Base-by-base conservation (phyloP, 2,888 invertebrate genomes). In the Metacarcinus magister region DNA sequence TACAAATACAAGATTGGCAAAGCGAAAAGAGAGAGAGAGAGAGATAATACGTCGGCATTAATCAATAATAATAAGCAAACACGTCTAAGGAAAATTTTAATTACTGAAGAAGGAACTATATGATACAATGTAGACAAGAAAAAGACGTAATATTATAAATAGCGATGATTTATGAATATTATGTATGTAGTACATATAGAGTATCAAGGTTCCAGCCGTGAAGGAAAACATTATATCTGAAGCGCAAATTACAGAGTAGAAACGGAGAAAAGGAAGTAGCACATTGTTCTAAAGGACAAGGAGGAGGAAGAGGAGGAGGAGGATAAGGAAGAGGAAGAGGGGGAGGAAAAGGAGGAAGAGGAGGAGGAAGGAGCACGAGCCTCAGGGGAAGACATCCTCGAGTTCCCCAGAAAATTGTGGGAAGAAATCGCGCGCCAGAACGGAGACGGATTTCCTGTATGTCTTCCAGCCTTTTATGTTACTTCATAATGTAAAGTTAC, bases 401-500 rank as follows among this genome's bases (percentile, higher is more conserved):
- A 94, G 75, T 75, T 96, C 28, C 92, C 82, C 39, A 46, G 95
- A 91, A 75, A 96, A 96, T 96, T 96, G 95, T 96, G 95, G 94
- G 95, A 96, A 96, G 95, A 96, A 96, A 67, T 67, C 94, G 67
- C 39, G 82, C 28, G 92, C 39, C 92, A 96, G 95, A 96, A 96
- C 95, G 94, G 60, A 94, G 93, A 94, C 95, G 95, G 95, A 96
- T 96, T 75, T 96, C 95, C 95, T 96, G 95, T 94, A 93, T 46
- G 46, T 94, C 94, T 82, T n/a, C 48, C 7, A 46, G 54, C 54
- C 89, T 32, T 89, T 28, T 87, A 87, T 28, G 93, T 60, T 39
- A 93, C 54, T 32, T 91, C 39, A 48, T 13, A n/a, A 93, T 32
- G 28, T 93, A 32, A 4, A 28, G 82, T 32, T 23, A 39, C 48